Evolutionary conservation across 2,797 vertebrate genomes (phyloP), one percentile per base, ranked within the genome.

Genomic region (Fratercula arctica): DNA sequence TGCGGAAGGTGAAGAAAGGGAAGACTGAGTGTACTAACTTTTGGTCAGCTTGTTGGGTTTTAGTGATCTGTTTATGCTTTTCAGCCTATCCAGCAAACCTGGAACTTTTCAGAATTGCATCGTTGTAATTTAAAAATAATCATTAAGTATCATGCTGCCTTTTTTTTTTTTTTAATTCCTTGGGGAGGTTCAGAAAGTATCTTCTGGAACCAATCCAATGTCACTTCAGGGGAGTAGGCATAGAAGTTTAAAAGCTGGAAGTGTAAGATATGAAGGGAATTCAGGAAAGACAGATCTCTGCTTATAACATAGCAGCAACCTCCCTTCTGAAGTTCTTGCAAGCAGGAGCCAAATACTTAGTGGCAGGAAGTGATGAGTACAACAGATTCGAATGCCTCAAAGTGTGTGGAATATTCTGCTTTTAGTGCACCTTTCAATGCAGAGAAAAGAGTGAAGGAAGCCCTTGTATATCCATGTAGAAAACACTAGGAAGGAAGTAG

Each of bases 1-100:
- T 24, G 26, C 0, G 0, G 59, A 61, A 54, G 24, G 16, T 8
- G 13, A 48, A 39, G 80, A 64, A 76, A 64, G n/a, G 59, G 45
- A 85, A 57, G 72, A 39, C 26, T 25, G 10, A 13, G 6, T 1
- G 0, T 60, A 28, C 15, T 45, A 3, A n/a, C 6, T 63, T 31
- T 31, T 9, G 24, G 33, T 60, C 41, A n/a, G 12, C 28, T 64
- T 63, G 15, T 28, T 91, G 53, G 8, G 33, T 94, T 92, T 35
- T n/a, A 23, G 45, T 64, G 60, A 60, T 53, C 9, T 63, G 8
- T 70, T 4, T 21, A 19, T 80, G 21, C 25, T 89, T 60, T 83
- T 69, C 35, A 87, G 45, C 28, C 50, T 67, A 31, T 41, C 33
- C 33, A 80, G 33, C 16, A 77, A 81, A 75, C 8, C 29, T 87